Evolutionary conservation across 2,797 vertebrate species (phyloP), one percentile per base, ranked within the genome.

Genomic region (Schizopygopsis malacanthus): DNA sequence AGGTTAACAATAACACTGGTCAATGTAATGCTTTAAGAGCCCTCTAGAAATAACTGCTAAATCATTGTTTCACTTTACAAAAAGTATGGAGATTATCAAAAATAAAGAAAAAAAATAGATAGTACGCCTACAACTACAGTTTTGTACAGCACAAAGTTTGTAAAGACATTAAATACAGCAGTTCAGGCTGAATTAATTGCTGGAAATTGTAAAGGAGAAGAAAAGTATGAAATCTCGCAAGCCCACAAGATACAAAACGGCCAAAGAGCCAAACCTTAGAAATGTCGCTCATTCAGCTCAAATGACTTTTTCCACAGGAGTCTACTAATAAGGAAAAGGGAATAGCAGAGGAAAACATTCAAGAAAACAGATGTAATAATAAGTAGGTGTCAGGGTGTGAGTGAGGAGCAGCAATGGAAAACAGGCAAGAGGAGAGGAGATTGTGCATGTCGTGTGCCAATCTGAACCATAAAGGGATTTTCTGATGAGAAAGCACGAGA

Each of bases 401-500:
- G 18, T 37, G 8, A 61, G 50, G 0, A 37, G 52, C 37, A 71
- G 11, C 52, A 25, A 75, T 71, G 79, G 83, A 79, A 85, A 85
- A 69, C 65, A 59, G 81, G 81, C 81, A 56, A 25, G 67, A 59
- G 72, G 56, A 72, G 71, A 45, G 22, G 79, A 65, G 56, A 37
- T 7, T 43, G 54, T 79, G 37, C n/a, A 28, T 11, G 18, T 67
- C 15, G 33, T 78, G 84, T 80, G 84, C 76, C 83, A 72, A 85
- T 59, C 76, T 50, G 28, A 72, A 80, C 52, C 50, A 79, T 79
- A 85, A 85, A 85, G 76, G 52, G 83, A 71, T 72, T 72, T 79
- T 59, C 39, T 79, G 67, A 63, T 71, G 76, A 79, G 50, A 71
- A 59, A 76, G 28, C 18, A 76, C 9, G 20, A 61, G 59, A 77